Percentiles rank a stretch among this genome's conserved stretches.
Conservation (phyloP, 2,797 vertebrate genomes). For the Gymnothorax javanicus region DNA sequence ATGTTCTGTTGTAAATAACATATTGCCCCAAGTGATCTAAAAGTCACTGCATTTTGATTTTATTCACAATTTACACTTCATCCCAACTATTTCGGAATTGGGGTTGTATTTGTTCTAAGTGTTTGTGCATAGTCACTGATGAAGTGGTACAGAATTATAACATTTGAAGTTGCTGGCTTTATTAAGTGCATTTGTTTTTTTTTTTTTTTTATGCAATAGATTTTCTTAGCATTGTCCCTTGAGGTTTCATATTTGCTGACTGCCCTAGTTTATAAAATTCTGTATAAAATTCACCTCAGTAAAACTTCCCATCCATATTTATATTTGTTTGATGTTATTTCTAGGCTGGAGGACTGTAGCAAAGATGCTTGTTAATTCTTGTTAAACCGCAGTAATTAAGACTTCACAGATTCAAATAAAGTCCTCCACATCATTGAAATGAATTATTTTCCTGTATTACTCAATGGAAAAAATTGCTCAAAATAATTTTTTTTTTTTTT, state of each 20-base stretch:
- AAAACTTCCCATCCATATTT: slow-evolving; percentile 9
- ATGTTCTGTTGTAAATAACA: too few species aligned
- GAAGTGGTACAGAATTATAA: slow-evolving; percentile 27
- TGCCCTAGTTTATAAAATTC: slow-evolving; percentile 11
- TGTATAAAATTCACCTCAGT: background rate
- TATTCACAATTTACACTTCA: too few species aligned
- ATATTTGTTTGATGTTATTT: background rate
- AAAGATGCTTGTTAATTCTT: background rate
- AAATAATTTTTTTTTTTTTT: background rate
- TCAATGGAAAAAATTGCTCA: background rate
- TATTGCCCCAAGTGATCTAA: too few species aligned
- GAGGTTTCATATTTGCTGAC: slow-evolving; percentile 16
- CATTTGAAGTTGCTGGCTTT: slow-evolving; percentile 14
- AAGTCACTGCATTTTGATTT: too few species aligned
- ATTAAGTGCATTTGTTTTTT: slow-evolving; percentile 8
- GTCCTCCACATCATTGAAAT: background rate
- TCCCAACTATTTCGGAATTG: too few species aligned
- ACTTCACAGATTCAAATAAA: background rate
- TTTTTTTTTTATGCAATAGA: slow-evolving; percentile 9
- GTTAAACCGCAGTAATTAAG: slow-evolving; percentile 9
- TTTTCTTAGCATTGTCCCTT: background rate
- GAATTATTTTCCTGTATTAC: background rate
- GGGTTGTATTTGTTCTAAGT: slow-evolving; percentile 21
- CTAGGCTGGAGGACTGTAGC: background rate
- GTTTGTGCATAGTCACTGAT: slow-evolving; percentile 24